Percentiles rank a stretch among this genome's conserved stretches.
Conservation (phyloP, 2,113 vertebrate genomes). For the Heterocephalus glaber region DNA sequence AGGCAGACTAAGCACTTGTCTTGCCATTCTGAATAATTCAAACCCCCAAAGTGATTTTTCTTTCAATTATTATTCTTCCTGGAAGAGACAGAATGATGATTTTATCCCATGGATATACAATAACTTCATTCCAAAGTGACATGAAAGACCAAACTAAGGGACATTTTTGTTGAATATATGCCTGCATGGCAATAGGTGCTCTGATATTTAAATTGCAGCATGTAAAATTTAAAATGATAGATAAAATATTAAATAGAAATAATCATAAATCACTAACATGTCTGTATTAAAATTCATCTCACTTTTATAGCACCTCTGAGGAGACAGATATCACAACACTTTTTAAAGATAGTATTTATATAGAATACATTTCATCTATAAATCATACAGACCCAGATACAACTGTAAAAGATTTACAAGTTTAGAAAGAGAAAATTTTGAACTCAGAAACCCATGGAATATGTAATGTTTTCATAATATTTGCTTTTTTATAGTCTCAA, state of each 20-base stretch:
- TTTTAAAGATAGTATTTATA: not conserved
- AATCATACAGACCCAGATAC: not conserved
- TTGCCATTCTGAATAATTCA: conserved; percentile 41
- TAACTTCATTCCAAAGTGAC: conserved; percentile 23
- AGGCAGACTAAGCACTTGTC: not conserved
- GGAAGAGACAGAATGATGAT: conserved; percentile 21
- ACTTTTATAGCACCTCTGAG: not conserved
- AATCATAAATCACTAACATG: not conserved
- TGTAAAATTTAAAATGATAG: not conserved
- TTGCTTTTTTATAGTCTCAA: not conserved
- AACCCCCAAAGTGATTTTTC: not conserved
- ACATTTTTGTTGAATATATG: not conserved
- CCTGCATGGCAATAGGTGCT: not conserved
- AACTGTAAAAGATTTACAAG: conserved; percentile 5
- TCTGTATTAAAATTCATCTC: not conserved
- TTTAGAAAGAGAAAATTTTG: not conserved
- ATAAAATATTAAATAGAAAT: conserved; percentile 32
- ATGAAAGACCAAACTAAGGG: not conserved
- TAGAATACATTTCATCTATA: not conserved
- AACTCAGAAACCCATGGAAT: not conserved
- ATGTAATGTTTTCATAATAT: not conserved
- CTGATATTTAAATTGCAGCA: not conserved
- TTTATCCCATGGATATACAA: not conserved
- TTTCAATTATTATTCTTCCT: conserved; percentile 41
- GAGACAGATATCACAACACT: not conserved